phyloP scores from a whole-genome alignment of 2,888 invertebrate genomes.

The Gortyna flavago region DNA sequence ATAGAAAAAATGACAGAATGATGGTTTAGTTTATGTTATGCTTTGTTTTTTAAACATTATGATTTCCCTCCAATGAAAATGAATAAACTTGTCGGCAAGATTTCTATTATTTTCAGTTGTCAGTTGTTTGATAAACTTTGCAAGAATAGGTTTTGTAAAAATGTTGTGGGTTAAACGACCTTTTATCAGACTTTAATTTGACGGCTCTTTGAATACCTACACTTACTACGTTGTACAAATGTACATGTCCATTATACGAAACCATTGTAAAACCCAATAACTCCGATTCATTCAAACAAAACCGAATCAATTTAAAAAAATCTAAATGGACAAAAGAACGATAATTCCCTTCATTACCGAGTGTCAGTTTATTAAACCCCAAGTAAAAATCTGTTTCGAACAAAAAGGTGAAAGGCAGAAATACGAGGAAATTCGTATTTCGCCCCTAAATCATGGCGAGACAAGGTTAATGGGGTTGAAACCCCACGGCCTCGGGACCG shows the following conservation, averaged over 20 bases:
- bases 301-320: constrained; percentile 47
- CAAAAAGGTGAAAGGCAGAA: constrained; percentile 80
- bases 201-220: too few species aligned
- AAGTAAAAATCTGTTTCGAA: constrained; percentile 82
- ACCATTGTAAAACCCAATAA: constrained; percentile 3
- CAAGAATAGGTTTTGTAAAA: neutral
- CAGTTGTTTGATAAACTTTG: neutral
- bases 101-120: neutral
- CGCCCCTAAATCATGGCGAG: constrained; percentile 86
- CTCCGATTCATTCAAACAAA: constrained; percentile 22
- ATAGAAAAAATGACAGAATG: neutral
- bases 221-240: neutral
- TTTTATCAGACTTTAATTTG: neutral
- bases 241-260: neutral
- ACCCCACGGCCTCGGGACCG: constrained; percentile 82
- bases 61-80: neutral
- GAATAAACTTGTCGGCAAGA: neutral
- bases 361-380: constrained; percentile 81
- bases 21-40: neutral
- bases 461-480: constrained; percentile 89
- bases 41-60: neutral
- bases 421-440: constrained; percentile 84
- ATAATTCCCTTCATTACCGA: constrained; percentile 81
- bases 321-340: constrained; percentile 64
- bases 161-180: neutral